Percentiles rank a stretch among this genome's conserved stretches.
These are phyloP conservation scores for Tanaodytes sp. DNA, from an alignment of 2,888 invertebrate genomes.

Conservation along the genomic window DNA sequence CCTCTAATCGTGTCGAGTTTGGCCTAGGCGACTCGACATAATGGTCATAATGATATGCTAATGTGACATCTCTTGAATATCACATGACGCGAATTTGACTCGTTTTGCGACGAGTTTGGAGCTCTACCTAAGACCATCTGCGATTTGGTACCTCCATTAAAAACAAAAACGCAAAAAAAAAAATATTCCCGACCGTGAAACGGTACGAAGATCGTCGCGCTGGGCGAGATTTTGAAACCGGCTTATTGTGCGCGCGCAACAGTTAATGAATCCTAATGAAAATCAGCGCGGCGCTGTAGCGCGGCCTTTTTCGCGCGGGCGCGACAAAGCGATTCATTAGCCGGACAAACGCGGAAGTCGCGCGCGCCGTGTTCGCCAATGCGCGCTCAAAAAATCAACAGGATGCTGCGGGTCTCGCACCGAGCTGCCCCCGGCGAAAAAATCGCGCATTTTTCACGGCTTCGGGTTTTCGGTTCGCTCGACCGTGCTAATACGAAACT, in stretches of 20 bases:
- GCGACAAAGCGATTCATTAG: constrained; percentile 67
- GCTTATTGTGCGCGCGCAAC: constrained; percentile 26
- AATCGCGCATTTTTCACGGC: constrained; percentile 20
- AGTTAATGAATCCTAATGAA: constrained; percentile 53
- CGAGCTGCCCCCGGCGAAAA: constrained; percentile 2
- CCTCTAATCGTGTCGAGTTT: too few relatives aligned
- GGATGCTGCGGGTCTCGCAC: constrained; percentile 28
- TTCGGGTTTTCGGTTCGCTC: constrained; percentile 36
- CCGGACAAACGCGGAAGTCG: constrained; percentile 68
- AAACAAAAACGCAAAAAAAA: constrained; percentile 17
- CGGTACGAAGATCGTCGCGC: constrained; percentile 26
- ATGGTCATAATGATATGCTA: constrained; percentile 38
- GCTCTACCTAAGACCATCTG: too few relatives aligned
- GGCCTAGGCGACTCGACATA: constrained; percentile 12
- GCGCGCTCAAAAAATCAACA: constrained; percentile 39
- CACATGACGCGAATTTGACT: constrained; percentile 41
- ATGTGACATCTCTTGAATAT: constrained; percentile 35
- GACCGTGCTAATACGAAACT: constrained; percentile 31
- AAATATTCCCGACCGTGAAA: constrained; percentile 19
- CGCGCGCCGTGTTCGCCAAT: constrained; percentile 43
- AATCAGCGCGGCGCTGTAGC: constrained; percentile 43
- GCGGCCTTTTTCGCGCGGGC: constrained; percentile 53
- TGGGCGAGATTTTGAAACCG: constrained; percentile 20
- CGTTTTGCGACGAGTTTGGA: constrained; percentile 35
- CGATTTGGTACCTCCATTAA: too few relatives aligned